phyloP scores from a whole-genome alignment of 2,888 invertebrate genomes.

The Pristionchus fissidentatus region DNA sequence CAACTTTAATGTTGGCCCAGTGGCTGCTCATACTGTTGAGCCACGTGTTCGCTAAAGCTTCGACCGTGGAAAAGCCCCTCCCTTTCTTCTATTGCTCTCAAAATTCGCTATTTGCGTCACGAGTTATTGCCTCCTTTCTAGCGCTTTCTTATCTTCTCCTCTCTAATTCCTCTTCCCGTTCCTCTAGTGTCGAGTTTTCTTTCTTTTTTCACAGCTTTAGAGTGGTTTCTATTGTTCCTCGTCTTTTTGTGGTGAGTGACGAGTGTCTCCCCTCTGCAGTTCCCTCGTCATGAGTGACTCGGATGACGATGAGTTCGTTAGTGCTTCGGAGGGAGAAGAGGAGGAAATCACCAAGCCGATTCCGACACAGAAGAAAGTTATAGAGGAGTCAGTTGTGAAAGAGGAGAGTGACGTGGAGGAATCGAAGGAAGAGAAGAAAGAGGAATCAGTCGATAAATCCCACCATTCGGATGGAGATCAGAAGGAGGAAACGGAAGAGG shows the following conservation, averaged over 20 bases:
- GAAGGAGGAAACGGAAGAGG: not conserved
- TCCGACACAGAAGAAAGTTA: not conserved
- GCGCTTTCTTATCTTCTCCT: no score
- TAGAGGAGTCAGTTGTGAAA: not conserved
- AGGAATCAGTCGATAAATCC: not conserved
- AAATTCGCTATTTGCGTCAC: no score
- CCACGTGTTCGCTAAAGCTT: no score
- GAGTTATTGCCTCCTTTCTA: no score
- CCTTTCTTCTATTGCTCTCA: no score
- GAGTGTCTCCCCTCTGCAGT: not conserved
- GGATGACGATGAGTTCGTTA: conserved; percentile 56
- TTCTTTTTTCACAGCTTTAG: no score
- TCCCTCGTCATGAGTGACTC: conserved; percentile 34
- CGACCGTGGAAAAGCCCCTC: no score
- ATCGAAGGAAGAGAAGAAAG: not conserved
- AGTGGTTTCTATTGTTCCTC: no score
- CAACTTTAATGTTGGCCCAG: no score
- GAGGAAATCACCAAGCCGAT: conserved; percentile 34
- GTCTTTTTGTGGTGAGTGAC: not conserved
- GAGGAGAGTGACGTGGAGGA: not conserved
- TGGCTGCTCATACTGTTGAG: no score
- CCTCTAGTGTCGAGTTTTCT: no score
- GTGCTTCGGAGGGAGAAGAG: conserved; percentile 61
- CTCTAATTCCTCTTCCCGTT: no score
- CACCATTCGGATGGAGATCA: conserved; percentile 13